Conservation (phyloP, 2,113 vertebrate species). For the Brachyhypopomus gauderio region DNA sequence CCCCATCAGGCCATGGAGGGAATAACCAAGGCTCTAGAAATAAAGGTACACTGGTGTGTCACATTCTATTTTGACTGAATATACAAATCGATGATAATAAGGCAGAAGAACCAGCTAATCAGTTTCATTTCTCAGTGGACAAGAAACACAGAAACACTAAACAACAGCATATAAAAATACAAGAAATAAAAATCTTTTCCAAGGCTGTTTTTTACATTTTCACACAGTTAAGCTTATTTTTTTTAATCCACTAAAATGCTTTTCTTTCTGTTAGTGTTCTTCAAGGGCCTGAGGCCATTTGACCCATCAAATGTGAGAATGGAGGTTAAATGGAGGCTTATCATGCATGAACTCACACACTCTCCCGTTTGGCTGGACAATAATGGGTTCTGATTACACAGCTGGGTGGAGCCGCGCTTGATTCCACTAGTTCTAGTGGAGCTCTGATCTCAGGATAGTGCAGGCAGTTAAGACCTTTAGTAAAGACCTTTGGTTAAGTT, state of each 20-base stretch:
- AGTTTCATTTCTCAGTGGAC: not conserved
- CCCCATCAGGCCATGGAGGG: conserved; percentile 65
- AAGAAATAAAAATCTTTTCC: no score
- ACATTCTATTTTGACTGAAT: not conserved
- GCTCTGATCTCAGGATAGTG: not conserved
- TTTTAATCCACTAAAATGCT: not conserved
- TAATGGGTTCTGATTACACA: conserved; percentile 9
- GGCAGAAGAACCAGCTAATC: not conserved
- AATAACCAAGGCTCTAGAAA: not conserved
- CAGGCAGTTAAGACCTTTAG: no score
- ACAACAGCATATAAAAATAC: not conserved
- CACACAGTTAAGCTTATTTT: not conserved
- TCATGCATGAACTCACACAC: not conserved
- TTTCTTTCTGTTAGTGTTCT: not conserved
- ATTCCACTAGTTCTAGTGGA: not conserved
- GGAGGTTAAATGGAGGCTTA: not conserved
- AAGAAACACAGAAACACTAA: not conserved
- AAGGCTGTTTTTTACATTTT: no score
- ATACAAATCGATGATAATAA: not conserved
- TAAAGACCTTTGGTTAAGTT: no score
- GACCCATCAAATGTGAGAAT: not conserved
- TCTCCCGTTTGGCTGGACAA: not conserved
- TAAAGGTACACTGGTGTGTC: not conserved
- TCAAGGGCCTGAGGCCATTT: not conserved
- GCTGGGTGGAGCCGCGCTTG: not conserved